Conservation (phyloP, 2,888 invertebrate species). For the Gari tellinella region DNA sequence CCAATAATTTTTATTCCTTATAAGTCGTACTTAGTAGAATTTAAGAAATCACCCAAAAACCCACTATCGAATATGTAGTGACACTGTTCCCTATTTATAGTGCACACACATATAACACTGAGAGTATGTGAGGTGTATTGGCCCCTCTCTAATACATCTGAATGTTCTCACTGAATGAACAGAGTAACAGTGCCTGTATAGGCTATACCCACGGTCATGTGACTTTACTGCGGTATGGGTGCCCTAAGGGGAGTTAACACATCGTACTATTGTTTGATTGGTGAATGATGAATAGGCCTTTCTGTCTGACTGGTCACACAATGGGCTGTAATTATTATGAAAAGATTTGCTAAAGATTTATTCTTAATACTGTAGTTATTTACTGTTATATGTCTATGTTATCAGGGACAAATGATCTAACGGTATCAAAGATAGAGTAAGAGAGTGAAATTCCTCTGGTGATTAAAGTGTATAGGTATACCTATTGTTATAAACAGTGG, state of each 20-base stretch:
- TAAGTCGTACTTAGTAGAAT: too few relatives aligned
- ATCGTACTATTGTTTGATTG: conserved; percentile 29
- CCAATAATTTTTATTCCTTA: too few relatives aligned
- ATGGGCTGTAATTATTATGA: conserved; percentile 42
- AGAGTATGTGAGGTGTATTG: not conserved
- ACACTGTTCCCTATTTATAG: too few relatives aligned
- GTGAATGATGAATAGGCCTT: conserved; percentile 44
- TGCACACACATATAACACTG: not conserved
- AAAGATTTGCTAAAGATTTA: conserved; percentile 29
- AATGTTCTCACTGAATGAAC: conserved; percentile 8
- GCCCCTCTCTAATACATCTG: conserved; percentile 6
- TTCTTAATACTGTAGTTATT: conserved; percentile 30
- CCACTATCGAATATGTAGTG: not conserved
- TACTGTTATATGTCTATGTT: conserved; percentile 29
- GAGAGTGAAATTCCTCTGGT: too few relatives aligned
- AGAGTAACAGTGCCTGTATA: too few relatives aligned
- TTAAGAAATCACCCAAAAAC: too few relatives aligned
- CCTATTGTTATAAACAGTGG: too few relatives aligned
- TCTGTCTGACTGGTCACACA: conserved; percentile 19
- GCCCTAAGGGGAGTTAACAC: conserved; percentile 56
- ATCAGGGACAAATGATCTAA: not conserved
- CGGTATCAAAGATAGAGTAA: too few relatives aligned
- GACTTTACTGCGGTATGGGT: conserved; percentile 34
- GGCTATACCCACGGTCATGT: conserved; percentile 26
- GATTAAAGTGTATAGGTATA: too few relatives aligned